Evolutionary conservation across 2,113 vertebrate genomes (phyloP).

Genomic region (Catharus bicknelli): DNA sequence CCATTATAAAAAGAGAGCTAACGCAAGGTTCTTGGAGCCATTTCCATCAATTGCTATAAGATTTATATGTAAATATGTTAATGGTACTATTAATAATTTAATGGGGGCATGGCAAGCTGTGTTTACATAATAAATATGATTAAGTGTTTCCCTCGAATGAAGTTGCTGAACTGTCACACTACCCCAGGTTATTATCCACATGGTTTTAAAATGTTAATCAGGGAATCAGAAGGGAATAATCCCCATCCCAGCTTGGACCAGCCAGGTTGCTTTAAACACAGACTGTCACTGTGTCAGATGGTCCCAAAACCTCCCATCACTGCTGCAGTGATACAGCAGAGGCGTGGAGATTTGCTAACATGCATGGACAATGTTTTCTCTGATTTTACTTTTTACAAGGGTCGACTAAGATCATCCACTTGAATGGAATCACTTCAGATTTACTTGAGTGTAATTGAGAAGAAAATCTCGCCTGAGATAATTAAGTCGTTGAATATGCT

Average conservation of each 20-base stretch:
- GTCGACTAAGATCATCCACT: background rate
- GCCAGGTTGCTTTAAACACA: constrained; percentile 5
- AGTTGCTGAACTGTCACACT: constrained; percentile 73
- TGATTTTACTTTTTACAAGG: background rate
- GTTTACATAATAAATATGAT: constrained; percentile 79
- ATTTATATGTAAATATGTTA: constrained; percentile 78
- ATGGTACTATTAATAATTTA: constrained; percentile 76
- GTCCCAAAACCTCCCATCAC: background rate
- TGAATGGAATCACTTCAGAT: constrained; percentile 35
- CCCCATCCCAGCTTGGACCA: background rate
- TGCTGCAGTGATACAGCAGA: background rate
- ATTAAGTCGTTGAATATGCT: constrained; percentile 21
- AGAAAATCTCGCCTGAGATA: constrained; percentile 48
- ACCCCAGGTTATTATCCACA: constrained; percentile 68
- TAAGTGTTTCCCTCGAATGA: constrained; percentile 73
- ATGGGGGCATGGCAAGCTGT: constrained; percentile 73
- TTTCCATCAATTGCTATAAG: constrained; percentile 71
- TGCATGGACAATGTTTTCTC: background rate
- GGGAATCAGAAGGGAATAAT: constrained; percentile 48
- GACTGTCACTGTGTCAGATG: fast-evolving
- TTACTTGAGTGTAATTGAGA: constrained; percentile 52
- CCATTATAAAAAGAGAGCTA: constrained; percentile 59
- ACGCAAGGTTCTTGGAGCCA: constrained; percentile 41
- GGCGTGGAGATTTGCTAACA: background rate
- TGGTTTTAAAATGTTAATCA: constrained; percentile 69